phyloP scores from a whole-genome alignment of 64 coral and sea anemone species.

The Actinia tenebrosa region DNA sequence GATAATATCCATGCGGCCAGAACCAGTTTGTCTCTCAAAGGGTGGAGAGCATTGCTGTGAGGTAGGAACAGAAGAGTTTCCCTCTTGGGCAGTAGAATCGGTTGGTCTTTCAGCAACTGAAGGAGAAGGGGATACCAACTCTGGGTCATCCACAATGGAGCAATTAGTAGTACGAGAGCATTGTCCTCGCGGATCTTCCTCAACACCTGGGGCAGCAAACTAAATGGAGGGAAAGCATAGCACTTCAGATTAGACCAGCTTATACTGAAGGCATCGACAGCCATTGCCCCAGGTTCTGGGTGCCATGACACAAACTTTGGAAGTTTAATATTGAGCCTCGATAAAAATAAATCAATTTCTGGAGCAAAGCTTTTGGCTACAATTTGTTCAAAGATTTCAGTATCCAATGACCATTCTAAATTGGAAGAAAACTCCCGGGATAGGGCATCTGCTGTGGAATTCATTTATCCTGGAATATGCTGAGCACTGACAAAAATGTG shows the following conservation, averaged over 20 bases:
- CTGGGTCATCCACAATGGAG: constrained; percentile 59
- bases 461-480: background rate
- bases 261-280: constrained; percentile 45
- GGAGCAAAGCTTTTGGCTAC: constrained; percentile 12
- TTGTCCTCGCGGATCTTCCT: constrained; percentile 14
- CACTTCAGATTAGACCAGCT: constrained; percentile 54
- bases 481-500: background rate
- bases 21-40: background rate
- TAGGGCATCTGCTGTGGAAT: background rate
- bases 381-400: constrained; percentile 20
- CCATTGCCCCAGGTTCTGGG: constrained; percentile 29
- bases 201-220: background rate
- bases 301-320: constrained; percentile 53
- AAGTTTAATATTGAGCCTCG: constrained; percentile 47
- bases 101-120: constrained; percentile 42
- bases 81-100: constrained; percentile 20
- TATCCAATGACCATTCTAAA: constrained; percentile 23
- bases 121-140: constrained; percentile 52
- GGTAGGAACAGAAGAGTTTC: constrained; percentile 39
- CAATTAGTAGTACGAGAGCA: constrained; percentile 33
- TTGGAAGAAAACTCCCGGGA: background rate
- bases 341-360: constrained; percentile 59
- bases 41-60: constrained; percentile 39
- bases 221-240: constrained; percentile 62
- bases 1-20: constrained; percentile 63